Conservation (phyloP, 2,113 vertebrate genomes). For the Microcebus lehilahytsara region DNA sequence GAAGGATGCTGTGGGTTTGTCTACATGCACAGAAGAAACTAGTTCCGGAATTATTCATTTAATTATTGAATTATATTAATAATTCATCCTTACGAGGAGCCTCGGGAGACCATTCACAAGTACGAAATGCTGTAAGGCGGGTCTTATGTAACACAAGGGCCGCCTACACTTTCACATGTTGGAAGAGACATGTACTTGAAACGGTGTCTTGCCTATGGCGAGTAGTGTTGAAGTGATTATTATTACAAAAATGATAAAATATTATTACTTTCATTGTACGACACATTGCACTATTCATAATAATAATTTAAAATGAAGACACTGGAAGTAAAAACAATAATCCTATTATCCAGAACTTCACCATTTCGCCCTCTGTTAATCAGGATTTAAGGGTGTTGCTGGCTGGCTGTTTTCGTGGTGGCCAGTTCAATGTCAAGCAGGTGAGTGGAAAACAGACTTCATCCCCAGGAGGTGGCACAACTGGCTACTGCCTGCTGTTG, state of each 20-base stretch:
- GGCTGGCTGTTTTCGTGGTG: fast-evolving
- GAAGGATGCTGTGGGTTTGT: no score
- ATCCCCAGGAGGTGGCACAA: not conserved
- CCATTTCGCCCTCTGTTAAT: fast-evolving
- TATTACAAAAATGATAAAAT: not conserved
- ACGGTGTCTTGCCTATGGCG: fast-evolving
- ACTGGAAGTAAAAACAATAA: not conserved
- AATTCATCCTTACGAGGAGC: no score
- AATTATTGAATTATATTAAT: no score
- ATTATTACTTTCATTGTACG: not conserved
- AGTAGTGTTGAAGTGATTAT: not conserved
- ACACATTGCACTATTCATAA: not conserved
- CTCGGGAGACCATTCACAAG: no score
- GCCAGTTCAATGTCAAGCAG: not conserved
- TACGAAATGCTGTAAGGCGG: no score
- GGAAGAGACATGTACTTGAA: not conserved
- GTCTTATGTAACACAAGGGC: no score
- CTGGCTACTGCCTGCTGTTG: not conserved
- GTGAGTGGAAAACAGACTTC: not conserved
- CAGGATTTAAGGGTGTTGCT: not conserved
- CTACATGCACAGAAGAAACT: no score
- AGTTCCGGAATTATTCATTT: no score
- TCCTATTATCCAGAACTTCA: not conserved
- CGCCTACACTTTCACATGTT: not conserved
- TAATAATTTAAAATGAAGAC: not conserved